These are phyloP conservation scores for Chiroxiphia lanceolata DNA, from an alignment of 2,797 vertebrate species.

Conservation along the genomic window DNA sequence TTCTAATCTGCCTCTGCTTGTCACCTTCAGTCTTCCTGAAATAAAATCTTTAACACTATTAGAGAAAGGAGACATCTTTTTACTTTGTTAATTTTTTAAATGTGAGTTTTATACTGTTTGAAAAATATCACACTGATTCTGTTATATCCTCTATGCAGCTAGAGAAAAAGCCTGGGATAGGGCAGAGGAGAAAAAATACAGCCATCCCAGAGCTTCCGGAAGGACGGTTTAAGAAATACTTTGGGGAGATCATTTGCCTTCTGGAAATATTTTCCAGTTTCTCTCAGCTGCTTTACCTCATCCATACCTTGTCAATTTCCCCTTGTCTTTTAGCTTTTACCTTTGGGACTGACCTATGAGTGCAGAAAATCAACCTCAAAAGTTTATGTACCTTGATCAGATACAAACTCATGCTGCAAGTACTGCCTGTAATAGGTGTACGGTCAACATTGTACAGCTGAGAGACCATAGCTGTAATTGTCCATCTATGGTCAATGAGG, in stretches of 20 bases:
- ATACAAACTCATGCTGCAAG: neutral
- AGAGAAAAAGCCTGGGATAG: neutral
- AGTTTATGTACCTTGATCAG: neutral
- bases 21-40: neutral
- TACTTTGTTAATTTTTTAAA: neutral
- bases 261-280: neutral
- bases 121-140: neutral
- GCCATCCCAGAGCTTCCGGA: neutral
- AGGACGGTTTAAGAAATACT: neutral
- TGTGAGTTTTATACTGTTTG: neutral
- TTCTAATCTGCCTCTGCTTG: neutral
- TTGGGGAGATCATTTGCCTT: rapidly evolving
- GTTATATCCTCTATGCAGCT: neutral
- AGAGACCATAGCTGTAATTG: neutral
- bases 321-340: neutral
- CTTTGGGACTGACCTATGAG: neutral
- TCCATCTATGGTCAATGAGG: neutral
- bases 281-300: neutral
- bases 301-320: neutral
- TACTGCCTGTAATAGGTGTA: rapidly evolving
- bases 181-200: neutral
- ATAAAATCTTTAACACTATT: neutral
- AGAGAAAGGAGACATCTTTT: neutral
- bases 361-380: neutral
- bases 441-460: neutral